Evolutionary conservation across 1,140 invertebrate genomes (phyloP).

Genomic region (Drosophila repleta): DNA sequence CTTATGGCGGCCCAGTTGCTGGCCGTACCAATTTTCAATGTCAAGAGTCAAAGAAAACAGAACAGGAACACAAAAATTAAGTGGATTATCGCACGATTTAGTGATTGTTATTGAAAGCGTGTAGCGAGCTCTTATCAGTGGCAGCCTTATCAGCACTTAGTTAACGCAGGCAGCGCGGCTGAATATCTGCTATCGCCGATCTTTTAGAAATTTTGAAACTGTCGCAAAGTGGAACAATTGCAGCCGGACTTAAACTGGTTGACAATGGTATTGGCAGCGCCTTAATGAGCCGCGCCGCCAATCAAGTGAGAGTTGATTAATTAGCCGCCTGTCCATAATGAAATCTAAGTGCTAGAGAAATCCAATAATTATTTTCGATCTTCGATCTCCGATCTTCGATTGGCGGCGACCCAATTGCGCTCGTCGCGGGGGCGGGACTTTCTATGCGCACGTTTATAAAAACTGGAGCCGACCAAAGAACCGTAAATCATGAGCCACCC

Average conservation of each 20-base stretch:
- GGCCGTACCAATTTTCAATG: conserved; percentile 33
- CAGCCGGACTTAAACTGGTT: conserved; percentile 65
- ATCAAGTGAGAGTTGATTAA: conserved; percentile 81
- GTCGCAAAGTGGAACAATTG: conserved; percentile 74
- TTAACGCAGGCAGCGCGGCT: not conserved
- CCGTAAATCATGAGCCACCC: conserved; percentile 63
- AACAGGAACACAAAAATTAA: not conserved
- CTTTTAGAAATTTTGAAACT: conserved; percentile 49
- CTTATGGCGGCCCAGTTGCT: conserved; percentile 47
- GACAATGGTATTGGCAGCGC: conserved; percentile 21
- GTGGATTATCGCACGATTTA: conserved; percentile 35
- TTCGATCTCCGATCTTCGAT: not conserved
- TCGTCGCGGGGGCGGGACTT: conserved; percentile 32
- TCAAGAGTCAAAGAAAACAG: conserved; percentile 11
- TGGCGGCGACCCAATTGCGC: conserved; percentile 47
- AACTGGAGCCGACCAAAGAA: conserved; percentile 54
- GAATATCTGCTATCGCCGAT: not conserved
- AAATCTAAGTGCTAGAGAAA: conserved; percentile 59
- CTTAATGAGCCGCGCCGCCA: conserved; percentile 48
- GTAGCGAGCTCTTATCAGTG: not conserved
- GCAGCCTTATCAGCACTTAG: conserved; percentile 5
- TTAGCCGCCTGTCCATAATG: conserved; percentile 60
- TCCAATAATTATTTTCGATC: conserved; percentile 35
- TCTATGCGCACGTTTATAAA: conserved; percentile 54
- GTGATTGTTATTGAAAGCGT: not conserved